A percentile compares a stretch with the other conserved stretches of the same genome.
phyloP scores from a whole-genome alignment of 2,113 vertebrate species.

The Psettodes erumei region DNA sequence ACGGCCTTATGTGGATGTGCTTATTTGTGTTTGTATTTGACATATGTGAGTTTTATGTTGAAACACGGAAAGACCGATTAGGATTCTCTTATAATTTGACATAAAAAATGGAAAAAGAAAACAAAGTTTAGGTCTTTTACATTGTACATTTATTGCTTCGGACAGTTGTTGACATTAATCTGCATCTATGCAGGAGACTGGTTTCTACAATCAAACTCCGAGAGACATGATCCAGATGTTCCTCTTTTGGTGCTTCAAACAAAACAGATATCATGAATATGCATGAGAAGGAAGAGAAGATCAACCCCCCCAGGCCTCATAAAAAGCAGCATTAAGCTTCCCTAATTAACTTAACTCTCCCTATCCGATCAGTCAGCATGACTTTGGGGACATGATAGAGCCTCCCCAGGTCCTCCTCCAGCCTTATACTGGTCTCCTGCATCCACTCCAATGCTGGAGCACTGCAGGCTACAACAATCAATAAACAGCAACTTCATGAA shows the following conservation, averaged over 20 bases:
- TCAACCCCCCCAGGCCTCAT: slow-evolving; percentile 62
- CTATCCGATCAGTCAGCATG: slow-evolving; percentile 52
- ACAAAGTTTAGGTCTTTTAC: not conserved
- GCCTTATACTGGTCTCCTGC: slow-evolving; percentile 32
- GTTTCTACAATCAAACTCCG: slow-evolving; percentile 19
- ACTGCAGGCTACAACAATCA: slow-evolving; percentile 59
- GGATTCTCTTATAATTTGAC: slow-evolving; percentile 19
- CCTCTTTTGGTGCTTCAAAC: slow-evolving; percentile 53
- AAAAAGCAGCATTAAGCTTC: slow-evolving; percentile 72
- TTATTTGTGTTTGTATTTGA: slow-evolving; percentile 36
- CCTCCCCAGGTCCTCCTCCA: slow-evolving; percentile 42
- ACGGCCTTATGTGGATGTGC: slow-evolving; percentile 15
- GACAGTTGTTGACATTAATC: slow-evolving; percentile 22
- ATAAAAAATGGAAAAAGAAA: slow-evolving; percentile 34
- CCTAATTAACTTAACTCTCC: slow-evolving; percentile 74
- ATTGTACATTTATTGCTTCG: slow-evolving; percentile 3
- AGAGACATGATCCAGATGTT: slow-evolving; percentile 46
- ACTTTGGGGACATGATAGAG: slow-evolving; percentile 49
- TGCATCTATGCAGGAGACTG: not conserved
- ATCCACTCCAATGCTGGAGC: slow-evolving; percentile 23
- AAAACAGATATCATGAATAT: slow-evolving; percentile 73
- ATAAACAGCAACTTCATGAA: slow-evolving; percentile 61
- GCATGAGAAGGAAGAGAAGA: slow-evolving; percentile 42
- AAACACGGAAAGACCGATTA: slow-evolving; percentile 11
- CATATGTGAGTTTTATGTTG: slow-evolving; percentile 8